Evolutionary conservation across 2,113 vertebrate genomes (phyloP).

Genomic region (Suricata suricatta): DNA sequence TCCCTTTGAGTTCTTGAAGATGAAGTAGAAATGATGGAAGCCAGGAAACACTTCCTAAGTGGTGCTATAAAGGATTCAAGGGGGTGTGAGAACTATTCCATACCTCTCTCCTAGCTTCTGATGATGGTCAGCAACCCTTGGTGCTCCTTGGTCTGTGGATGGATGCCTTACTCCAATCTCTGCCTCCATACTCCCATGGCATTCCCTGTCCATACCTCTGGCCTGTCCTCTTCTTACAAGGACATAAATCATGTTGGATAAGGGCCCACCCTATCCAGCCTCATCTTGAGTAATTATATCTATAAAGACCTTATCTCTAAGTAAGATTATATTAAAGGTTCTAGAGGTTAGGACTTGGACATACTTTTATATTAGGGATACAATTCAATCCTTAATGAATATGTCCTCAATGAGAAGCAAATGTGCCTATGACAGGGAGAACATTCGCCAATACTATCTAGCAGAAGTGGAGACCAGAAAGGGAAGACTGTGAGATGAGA

Average conservation of each 20-base stretch:
- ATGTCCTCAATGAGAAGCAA: neutral
- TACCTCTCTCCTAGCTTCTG: neutral
- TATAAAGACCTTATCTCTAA: neutral
- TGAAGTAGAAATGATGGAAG: neutral
- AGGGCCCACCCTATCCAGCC: neutral
- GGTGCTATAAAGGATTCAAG: neutral
- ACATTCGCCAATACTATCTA: neutral
- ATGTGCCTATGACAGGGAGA: fast-evolving
- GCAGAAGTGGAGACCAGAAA: too few species aligned
- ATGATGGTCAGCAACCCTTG: too few species aligned
- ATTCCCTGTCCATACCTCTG: too few species aligned
- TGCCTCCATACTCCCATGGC: neutral
- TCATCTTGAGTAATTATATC: neutral
- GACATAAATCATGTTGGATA: neutral
- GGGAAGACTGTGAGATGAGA: neutral
- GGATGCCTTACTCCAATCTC: too few species aligned
- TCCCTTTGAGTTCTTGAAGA: neutral
- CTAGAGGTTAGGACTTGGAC: neutral
- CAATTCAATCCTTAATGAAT: neutral
- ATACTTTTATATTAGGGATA: neutral
- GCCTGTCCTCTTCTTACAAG: neutral
- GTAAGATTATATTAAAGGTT: neutral
- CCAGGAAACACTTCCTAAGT: neutral
- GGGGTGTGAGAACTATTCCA: too few species aligned
- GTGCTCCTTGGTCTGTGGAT: neutral